Percentiles rank a stretch among this genome's conserved stretches.
Conservation (phyloP, 2,113 vertebrate species). For the Seriola rivoliana region DNA sequence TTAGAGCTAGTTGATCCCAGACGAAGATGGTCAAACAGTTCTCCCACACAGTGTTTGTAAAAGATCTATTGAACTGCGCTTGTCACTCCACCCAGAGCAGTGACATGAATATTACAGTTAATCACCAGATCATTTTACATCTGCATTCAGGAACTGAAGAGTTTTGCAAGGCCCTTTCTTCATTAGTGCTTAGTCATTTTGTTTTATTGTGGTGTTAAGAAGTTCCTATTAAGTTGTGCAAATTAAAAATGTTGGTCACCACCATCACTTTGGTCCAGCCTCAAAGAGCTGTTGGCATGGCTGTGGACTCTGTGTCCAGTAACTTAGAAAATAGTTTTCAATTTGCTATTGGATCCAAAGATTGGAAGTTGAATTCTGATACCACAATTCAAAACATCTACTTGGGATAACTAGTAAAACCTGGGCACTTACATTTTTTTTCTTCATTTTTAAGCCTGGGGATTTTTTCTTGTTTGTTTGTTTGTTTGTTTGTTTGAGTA, state of each 20-base stretch:
- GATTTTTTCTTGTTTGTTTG: no score
- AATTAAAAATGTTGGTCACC: no score
- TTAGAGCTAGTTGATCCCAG: constrained; percentile 1
- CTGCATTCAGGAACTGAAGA: constrained; percentile 16
- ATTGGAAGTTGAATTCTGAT: no score
- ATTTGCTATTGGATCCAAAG: no score
- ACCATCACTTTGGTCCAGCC: no score
- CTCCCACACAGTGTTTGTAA: constrained; percentile 26
- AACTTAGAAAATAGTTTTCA: no score
- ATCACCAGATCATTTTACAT: not conserved
- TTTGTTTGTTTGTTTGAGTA: not conserved
- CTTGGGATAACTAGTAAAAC: not conserved
- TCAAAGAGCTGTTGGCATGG: no score
- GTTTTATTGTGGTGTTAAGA: not conserved
- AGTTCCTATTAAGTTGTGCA: no score
- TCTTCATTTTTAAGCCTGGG: no score
- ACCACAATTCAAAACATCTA: no score
- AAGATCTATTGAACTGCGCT: constrained; percentile 1
- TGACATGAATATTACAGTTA: not conserved
- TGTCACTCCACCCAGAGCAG: not conserved
- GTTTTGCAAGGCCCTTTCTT: constrained; percentile 33
- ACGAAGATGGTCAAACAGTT: constrained; percentile 22
- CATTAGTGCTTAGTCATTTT: not conserved
- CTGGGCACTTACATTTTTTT: not conserved
- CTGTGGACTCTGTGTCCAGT: no score